Evolutionary conservation across 2,888 invertebrate genomes (phyloP), one percentile per base, ranked within the genome.

Genomic region (Petrolisthes manimaculis): DNA sequence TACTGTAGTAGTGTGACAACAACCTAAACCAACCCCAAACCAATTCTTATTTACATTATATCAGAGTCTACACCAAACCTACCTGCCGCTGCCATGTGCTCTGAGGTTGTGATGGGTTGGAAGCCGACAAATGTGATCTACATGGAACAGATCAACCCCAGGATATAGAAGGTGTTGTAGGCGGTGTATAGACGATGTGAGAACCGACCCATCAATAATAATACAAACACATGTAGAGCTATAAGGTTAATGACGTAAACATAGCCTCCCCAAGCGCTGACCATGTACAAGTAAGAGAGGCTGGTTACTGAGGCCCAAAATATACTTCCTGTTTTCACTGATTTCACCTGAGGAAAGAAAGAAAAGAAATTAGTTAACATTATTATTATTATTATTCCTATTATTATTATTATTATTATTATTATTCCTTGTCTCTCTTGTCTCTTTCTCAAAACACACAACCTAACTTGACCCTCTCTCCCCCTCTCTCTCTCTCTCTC

Each of bases 181-280:
- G 99, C 98, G 92, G 97, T 97, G 92, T 98, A 97, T 81, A 99
- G 94, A 82, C 98, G 95, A 92, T 96, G 96, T 0, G 98, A 98
- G 94, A 96, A 99, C 86, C 99, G 95, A 74, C 99, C 99, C 77
- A 99, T 94, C 74, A 99, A 94, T 37, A 95, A 93, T 55, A 91
- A 84, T 2, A 96, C 96, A 94, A 99, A 98, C 5, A 99, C 99
- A 93, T 99, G 99, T 18, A 99, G 95, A 0, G 99, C 99, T 91
- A 99, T 99, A 92, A 99, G 94, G 94, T 99, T 99, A 93, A 99
- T 99, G 92, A 99, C 99, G 93, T 99, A 99, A 74, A 99, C 99
- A 93, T 99, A 99, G 91, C 99, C 99, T 92, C 99, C 99, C 99
- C 99, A 99, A 91, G 99, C 99, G 90, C 99, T 99, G 2, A 99